A percentile compares a stretch with the other conserved stretches of the same genome.
Conservation (phyloP, 2,888 invertebrate genomes). For the Bhutanitis thaidina region DNA sequence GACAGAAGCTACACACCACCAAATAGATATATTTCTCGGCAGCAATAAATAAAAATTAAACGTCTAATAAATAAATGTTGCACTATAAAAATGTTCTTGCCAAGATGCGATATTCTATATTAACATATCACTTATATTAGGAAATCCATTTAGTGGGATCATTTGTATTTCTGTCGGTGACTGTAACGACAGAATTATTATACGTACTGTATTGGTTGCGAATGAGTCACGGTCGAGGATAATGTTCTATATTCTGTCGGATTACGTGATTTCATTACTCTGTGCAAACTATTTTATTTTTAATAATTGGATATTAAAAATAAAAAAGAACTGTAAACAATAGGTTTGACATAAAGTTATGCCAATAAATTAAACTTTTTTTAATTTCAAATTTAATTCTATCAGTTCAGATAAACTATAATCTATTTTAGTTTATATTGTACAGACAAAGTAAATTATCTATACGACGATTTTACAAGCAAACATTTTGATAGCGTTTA, state of each 20-base stretch:
- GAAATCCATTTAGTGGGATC: neutral
- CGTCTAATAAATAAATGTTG: neutral
- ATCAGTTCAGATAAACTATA: too few species aligned
- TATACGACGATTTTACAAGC: neutral
- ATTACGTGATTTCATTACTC: neutral
- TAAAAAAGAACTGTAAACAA: too few species aligned
- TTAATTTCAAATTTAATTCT: too few species aligned
- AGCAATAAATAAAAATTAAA: neutral
- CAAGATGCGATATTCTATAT: neutral
- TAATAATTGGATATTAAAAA: too few species aligned
- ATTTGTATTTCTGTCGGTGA: neutral
- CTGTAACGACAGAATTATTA: neutral
- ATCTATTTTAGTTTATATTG: too few species aligned
- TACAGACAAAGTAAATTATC: neutral
- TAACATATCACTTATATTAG: neutral
- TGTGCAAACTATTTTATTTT: too few species aligned
- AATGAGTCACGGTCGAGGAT: neutral
- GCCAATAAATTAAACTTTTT: too few species aligned
- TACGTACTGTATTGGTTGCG: neutral
- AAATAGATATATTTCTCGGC: too few species aligned
- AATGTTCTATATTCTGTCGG: neutral
- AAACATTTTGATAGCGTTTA: slow-evolving; percentile 5
- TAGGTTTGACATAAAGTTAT: too few species aligned
- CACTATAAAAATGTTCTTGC: neutral
- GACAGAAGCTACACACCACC: too few species aligned